phyloP scores from a whole-genome alignment of 2,113 vertebrate genomes.

The Mesembrinibis cayennensis region DNA sequence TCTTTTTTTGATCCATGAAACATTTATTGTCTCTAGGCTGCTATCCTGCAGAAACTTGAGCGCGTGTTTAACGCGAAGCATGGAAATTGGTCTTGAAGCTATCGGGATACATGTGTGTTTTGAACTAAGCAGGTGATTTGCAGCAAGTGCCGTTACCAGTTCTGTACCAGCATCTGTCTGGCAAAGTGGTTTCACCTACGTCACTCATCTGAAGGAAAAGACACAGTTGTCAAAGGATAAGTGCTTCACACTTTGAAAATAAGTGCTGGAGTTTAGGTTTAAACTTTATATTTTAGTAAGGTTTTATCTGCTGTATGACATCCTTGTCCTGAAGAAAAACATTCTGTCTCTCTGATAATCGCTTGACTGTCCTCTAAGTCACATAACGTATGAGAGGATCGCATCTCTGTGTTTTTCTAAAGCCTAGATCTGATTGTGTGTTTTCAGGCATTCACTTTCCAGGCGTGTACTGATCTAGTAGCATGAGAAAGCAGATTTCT shows the following conservation, averaged over 20 bases:
- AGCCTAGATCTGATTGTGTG: not conserved
- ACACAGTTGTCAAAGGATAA: not conserved
- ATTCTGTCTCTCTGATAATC: not conserved
- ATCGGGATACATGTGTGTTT: not conserved
- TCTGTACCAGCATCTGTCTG: not conserved
- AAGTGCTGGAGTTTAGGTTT: not conserved
- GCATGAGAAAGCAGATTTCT: not conserved
- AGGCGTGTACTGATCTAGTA: not conserved
- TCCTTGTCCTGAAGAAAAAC: not conserved
- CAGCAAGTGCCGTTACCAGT: not conserved
- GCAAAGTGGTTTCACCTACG: not conserved
- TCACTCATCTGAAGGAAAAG: not conserved
- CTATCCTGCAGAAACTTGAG: not conserved
- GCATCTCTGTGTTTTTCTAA: not conserved
- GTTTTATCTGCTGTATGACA: not conserved
- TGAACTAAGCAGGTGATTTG: not conserved
- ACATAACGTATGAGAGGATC: not conserved
- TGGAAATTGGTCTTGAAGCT: not conserved
- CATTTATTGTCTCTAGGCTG: not conserved
- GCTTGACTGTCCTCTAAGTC: not conserved
- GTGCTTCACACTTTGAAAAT: not conserved
- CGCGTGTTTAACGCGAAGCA: not conserved
- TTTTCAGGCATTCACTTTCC: not conserved
- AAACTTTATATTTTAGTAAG: not conserved
- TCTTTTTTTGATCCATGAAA: not conserved